These are phyloP conservation scores for Coremacera marginata DNA, from an alignment of 2,888 invertebrate species.

Conservation along the genomic window DNA sequence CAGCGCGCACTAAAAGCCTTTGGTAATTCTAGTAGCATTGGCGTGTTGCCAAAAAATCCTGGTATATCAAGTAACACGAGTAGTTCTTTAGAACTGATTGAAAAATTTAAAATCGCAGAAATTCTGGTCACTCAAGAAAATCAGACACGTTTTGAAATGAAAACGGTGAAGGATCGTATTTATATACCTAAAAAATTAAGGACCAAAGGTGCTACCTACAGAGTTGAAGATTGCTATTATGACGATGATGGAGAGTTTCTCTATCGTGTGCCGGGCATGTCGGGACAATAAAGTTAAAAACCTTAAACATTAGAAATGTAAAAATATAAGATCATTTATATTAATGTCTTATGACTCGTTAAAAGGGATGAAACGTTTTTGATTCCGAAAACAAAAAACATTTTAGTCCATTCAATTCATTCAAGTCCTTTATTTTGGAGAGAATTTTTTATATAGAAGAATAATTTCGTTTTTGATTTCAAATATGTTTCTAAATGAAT, in stretches of 20 bases:
- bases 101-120: slow-evolving; percentile 61
- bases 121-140: slow-evolving; percentile 61
- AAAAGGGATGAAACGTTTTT: no score
- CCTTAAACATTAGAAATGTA: neutral
- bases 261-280: slow-evolving; percentile 82
- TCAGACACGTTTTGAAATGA: slow-evolving; percentile 61
- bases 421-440: no score
- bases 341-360: no score
- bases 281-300: slow-evolving; percentile 44
- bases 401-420: no score
- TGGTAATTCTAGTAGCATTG: slow-evolving; percentile 55
- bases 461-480: no score
- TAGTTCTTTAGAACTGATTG: slow-evolving; percentile 41
- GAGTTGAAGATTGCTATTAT: slow-evolving; percentile 84
- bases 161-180: slow-evolving; percentile 71
- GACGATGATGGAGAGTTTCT: slow-evolving; percentile 84
- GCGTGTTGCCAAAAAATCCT: slow-evolving; percentile 33
- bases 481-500: no score
- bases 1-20: slow-evolving; percentile 35
- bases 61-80: neutral
- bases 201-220: slow-evolving; percentile 77
- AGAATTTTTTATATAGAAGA: no score
- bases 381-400: no score
- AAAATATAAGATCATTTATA: neutral
- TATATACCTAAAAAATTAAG: slow-evolving; percentile 77